Evolutionary conservation across 2,797 vertebrate species (phyloP).

Genomic region (Glyptemys insculpta): DNA sequence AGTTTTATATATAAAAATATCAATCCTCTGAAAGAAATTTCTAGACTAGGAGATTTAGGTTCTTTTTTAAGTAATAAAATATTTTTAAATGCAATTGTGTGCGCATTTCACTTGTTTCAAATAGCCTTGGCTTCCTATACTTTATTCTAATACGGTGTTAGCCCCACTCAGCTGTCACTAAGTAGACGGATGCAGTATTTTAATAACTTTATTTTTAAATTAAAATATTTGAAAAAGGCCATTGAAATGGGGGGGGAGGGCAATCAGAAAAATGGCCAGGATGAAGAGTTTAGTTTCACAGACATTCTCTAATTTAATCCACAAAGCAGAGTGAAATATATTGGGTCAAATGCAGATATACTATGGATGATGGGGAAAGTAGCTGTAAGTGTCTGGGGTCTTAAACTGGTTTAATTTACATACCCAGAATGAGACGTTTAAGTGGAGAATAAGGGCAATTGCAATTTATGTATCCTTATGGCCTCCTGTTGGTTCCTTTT

Average conservation of each 20-base stretch:
- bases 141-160: slow-evolving; percentile 15
- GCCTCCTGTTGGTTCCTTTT: slow-evolving; percentile 22
- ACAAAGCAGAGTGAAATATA: neutral
- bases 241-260: slow-evolving; percentile 25
- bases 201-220: slow-evolving; percentile 51
- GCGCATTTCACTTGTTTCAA: slow-evolving; percentile 50
- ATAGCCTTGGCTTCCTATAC: slow-evolving; percentile 52
- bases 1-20: slow-evolving; percentile 67
- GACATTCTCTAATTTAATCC: slow-evolving; percentile 32
- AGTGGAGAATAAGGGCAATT: neutral
- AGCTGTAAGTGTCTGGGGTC: neutral
- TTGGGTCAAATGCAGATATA: neutral
- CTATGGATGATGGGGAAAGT: neutral
- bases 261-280: slow-evolving; percentile 17
- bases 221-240: slow-evolving; percentile 9
- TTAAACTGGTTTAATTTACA: slow-evolving; percentile 11
- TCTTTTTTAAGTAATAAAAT: slow-evolving; percentile 71
- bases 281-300: slow-evolving; percentile 1
- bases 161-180: slow-evolving; percentile 20
- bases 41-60: slow-evolving; percentile 62
- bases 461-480: neutral
- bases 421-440: slow-evolving; percentile 46
- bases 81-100: slow-evolving; percentile 67
- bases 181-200: slow-evolving; percentile 54
- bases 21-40: slow-evolving; percentile 71